These are phyloP conservation scores for Axea sp. DNA, from an alignment of 2,888 invertebrate species.

Conservation along the genomic window DNA sequence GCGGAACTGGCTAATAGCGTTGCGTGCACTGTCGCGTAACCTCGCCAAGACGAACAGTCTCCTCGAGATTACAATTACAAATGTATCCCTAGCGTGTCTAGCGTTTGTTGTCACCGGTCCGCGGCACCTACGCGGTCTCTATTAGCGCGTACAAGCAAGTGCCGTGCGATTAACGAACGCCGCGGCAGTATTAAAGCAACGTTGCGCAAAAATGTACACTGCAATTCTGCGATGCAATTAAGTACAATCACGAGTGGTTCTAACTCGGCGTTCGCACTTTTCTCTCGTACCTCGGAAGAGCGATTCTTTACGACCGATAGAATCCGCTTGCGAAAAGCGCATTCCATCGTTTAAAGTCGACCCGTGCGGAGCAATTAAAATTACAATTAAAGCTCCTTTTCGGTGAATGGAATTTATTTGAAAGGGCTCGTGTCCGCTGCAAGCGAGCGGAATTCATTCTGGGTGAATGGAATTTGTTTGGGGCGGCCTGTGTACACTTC, in stretches of 20 bases:
- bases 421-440: no score
- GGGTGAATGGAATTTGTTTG: no score
- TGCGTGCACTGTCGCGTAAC: slow-evolving; percentile 16
- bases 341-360: no score
- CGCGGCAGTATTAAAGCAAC: slow-evolving; percentile 40
- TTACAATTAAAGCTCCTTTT: no score
- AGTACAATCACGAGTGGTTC: slow-evolving; percentile 20
- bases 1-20: slow-evolving; percentile 27
- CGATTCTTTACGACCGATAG: no score
- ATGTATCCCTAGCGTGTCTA: slow-evolving; percentile 40
- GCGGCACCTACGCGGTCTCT: slow-evolving; percentile 46
- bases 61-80: slow-evolving; percentile 52
- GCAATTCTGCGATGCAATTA: slow-evolving; percentile 26
- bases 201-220: slow-evolving; percentile 41
- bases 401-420: no score
- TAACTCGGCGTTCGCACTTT: background rate
- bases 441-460: no score
- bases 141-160: slow-evolving; percentile 33
- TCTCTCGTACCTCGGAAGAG: background rate
- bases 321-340: no score
- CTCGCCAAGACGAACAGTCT: slow-evolving; percentile 2
- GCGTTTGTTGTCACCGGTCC: slow-evolving; percentile 48
- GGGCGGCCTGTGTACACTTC: no score
- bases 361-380: no score
- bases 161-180: slow-evolving; percentile 43